Base-by-base conservation (phyloP, 2,888 invertebrate species). In the Dione vanillae region DNA sequence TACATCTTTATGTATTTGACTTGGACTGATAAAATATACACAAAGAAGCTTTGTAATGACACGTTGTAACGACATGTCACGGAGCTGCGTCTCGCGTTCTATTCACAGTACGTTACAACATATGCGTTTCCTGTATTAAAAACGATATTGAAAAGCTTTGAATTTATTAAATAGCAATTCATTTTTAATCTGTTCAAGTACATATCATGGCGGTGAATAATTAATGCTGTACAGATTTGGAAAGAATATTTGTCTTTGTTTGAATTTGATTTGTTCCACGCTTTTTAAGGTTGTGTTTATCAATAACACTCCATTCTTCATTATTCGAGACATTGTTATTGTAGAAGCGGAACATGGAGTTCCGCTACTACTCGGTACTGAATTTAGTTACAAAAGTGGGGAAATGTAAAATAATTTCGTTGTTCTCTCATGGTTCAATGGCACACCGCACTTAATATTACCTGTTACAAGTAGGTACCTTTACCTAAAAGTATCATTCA, bases 401-500 rank as follows among this genome's bases (percentile, higher is more conserved):
- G 27, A 27, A 27, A 27, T 27, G 27, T 5, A 27, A 27, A 27
- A 27, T 27, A 27, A 27, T 27, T 3, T n/a, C n/a, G n/a, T n/a
- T 5, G 27, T 27, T 27, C 5, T 27, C 5, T 27, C 27, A 27
- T 27, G 27, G 14, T 56, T 3, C 11, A 37, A 11, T 11, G 16
- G 16, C 16, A 37, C 54, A 56, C 37, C 10, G 16, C 56, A 56
- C 16, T 37, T 37, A 16, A 6, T 37, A 10, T 6, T 11, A 37
- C 37, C 37, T 37, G 56, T 40, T 54, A 16, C 9, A 40, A 16
- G 37, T 56, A 56, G 11, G 37, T 56, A 56, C 37, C 37, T 56
- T 56, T 56, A 56, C 56, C 56, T 56, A 37, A 11, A 40, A 56
- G 56, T 40, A 16, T 16, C 56, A 56, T 56, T 56, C 37, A 16